These are phyloP conservation scores for Polyploca ridens DNA, from an alignment of 2,888 invertebrate species.

Conservation along the genomic window DNA sequence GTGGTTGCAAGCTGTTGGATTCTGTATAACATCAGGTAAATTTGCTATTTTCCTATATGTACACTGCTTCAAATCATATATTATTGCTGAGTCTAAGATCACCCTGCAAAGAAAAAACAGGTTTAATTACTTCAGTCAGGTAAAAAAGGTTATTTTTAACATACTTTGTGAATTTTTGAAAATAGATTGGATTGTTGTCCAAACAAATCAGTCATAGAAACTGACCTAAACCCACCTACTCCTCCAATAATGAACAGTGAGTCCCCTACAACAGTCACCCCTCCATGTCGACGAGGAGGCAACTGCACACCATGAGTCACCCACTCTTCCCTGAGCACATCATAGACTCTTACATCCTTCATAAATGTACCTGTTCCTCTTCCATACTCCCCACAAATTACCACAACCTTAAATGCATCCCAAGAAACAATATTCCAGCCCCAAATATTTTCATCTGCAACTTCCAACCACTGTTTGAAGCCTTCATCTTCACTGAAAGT, in stretches of 20 bases:
- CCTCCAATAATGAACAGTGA: slow-evolving; percentile 68
- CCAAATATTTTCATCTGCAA: slow-evolving; percentile 69
- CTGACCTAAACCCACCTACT: slow-evolving; percentile 76
- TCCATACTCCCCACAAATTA: slow-evolving; percentile 71
- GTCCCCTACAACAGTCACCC: slow-evolving; percentile 60
- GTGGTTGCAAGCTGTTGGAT: slow-evolving; percentile 65
- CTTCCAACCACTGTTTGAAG: slow-evolving; percentile 65
- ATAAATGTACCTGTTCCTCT: slow-evolving; percentile 67
- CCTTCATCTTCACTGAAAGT: slow-evolving; percentile 52
- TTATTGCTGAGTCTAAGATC: slow-evolving; percentile 56
- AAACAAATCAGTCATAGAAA: slow-evolving; percentile 27
- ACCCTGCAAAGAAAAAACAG: slow-evolving; percentile 56
- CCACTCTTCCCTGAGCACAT: slow-evolving; percentile 65
- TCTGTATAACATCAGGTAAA: slow-evolving; percentile 68
- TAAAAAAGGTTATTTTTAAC: neutral
- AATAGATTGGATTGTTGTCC: neutral
- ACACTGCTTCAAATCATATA: slow-evolving; percentile 64
- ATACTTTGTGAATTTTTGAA: neutral
- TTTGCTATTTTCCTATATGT: slow-evolving; percentile 57
- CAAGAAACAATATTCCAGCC: slow-evolving; percentile 72
- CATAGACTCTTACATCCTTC: slow-evolving; percentile 69
- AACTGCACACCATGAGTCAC: slow-evolving; percentile 61
- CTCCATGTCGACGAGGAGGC: slow-evolving; percentile 66
- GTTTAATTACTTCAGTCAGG: no score
- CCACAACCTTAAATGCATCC: slow-evolving; percentile 63